Percentiles rank a stretch among this genome's conserved stretches.
These are phyloP conservation scores for Drosophila kepulauana DNA, from an alignment of 1,140 invertebrate genomes.

Conservation along the genomic window DNA sequence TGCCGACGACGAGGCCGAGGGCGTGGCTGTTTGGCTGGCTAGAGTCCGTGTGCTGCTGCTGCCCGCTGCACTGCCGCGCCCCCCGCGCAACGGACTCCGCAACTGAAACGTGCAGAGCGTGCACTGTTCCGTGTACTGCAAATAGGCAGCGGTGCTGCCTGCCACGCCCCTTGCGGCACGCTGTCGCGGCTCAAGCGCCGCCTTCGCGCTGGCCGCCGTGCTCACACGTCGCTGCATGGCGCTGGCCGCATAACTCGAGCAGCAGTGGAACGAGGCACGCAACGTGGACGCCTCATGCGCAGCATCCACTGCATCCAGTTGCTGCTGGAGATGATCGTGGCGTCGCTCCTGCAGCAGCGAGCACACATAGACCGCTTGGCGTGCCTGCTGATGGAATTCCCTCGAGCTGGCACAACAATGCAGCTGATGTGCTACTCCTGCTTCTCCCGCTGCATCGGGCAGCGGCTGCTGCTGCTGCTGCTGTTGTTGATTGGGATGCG, in stretches of 20 bases:
- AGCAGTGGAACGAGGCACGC: conserved; percentile 77
- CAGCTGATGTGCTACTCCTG: conserved; percentile 35
- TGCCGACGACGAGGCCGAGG: conserved; percentile 48
- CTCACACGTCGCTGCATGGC: conserved; percentile 73
- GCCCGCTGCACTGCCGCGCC: conserved; percentile 48
- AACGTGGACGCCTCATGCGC: conserved; percentile 14
- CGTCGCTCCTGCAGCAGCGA: conserved; percentile 73
- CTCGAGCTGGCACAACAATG: conserved; percentile 80
- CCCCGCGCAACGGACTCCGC: conserved; percentile 47
- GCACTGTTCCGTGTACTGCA: conserved; percentile 83
- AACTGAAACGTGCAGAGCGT: conserved; percentile 81
- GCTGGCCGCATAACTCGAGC: conserved; percentile 72
- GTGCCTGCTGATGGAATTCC: conserved; percentile 76
- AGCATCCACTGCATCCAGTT: conserved; percentile 14
- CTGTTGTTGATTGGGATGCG: conserved; percentile 64
- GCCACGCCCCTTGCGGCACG: conserved; percentile 3
- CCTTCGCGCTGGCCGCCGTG: conserved; percentile 58
- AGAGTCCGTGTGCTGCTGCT: conserved; percentile 65
- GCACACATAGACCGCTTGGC: conserved; percentile 78
- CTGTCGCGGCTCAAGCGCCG: conserved; percentile 55
- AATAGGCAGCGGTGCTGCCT: conserved; percentile 50
- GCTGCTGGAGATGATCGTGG: conserved; percentile 29
- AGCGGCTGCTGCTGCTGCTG: conserved; percentile 25
- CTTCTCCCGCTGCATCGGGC: not conserved
- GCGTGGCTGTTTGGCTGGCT: conserved; percentile 59